A percentile compares a stretch with the other conserved stretches of the same genome.
phyloP scores from a whole-genome alignment of 2,797 vertebrate genomes.

The Squalus acanthias region DNA sequence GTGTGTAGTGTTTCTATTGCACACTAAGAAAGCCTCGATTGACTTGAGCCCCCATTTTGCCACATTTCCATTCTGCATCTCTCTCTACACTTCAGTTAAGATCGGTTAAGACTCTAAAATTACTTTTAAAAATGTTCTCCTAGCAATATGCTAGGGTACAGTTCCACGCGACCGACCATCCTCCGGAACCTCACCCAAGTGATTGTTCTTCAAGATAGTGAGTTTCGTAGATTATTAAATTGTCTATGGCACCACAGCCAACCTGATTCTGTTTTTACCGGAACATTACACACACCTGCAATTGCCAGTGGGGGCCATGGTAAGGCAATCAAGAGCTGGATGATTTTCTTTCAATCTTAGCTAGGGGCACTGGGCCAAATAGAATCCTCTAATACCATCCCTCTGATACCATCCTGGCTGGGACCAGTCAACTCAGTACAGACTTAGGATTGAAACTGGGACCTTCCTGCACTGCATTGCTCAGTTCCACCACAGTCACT shows the following conservation, averaged over 20 bases:
- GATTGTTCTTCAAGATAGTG: neutral
- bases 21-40: neutral
- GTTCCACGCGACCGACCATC: too few species aligned
- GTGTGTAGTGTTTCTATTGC: neutral
- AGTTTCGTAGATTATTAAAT: neutral
- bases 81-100: neutral
- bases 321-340: neutral
- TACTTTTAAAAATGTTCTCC: too few species aligned
- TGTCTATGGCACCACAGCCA: neutral
- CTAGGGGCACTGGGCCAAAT: neutral
- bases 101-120: neutral
- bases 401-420: neutral
- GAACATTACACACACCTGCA: neutral
- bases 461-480: neutral
- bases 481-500: neutral
- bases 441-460: neutral
- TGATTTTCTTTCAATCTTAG: neutral
- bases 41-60: neutral
- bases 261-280: neutral
- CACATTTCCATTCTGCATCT: neutral
- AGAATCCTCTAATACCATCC: neutral
- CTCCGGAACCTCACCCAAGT: too few species aligned
- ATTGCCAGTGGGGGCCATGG: neutral
- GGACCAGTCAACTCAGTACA: neutral
- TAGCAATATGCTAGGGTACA: too few species aligned